phyloP scores from a whole-genome alignment of 2,888 invertebrate genomes.

The Gari tellinella region DNA sequence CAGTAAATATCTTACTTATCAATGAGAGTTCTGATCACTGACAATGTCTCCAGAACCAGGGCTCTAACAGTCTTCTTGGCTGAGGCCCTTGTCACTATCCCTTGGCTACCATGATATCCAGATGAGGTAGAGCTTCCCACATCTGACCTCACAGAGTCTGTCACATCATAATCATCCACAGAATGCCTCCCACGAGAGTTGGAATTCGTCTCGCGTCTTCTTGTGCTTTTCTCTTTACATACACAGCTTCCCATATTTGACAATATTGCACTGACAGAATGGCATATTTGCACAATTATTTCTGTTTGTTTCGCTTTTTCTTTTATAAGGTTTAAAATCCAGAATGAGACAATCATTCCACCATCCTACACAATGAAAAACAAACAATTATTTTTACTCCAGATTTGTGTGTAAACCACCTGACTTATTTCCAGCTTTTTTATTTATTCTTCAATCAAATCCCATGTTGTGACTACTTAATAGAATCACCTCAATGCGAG shows the following conservation, averaged over 20 bases:
- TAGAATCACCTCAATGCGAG: no score
- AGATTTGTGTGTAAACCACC: neutral
- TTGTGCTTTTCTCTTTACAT: slow-evolving; percentile 87
- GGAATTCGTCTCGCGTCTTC: slow-evolving; percentile 45
- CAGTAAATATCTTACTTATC: slow-evolving; percentile 90
- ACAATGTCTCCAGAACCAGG: slow-evolving; percentile 92
- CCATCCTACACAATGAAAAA: neutral
- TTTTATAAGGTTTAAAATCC: slow-evolving; percentile 33
- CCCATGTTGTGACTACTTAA: no score
- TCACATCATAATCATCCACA: slow-evolving; percentile 29
- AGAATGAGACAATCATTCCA: slow-evolving; percentile 55
- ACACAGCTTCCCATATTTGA: slow-evolving; percentile 90
- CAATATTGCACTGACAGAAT: neutral
- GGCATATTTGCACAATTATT: neutral
- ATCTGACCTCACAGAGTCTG: slow-evolving; percentile 43
- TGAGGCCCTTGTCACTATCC: slow-evolving; percentile 36
- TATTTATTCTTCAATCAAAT: no score
- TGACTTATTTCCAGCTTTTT: no score
- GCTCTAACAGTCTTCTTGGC: slow-evolving; percentile 84
- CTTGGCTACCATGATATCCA: slow-evolving; percentile 64
- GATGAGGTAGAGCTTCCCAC: slow-evolving; percentile 57
- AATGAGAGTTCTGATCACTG: slow-evolving; percentile 92
- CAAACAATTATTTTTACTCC: neutral
- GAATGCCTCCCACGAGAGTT: slow-evolving; percentile 30
- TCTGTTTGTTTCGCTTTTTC: neutral